Evolutionary conservation across 2,888 invertebrate species (phyloP).

Genomic region (Nymphalis c-album): DNA sequence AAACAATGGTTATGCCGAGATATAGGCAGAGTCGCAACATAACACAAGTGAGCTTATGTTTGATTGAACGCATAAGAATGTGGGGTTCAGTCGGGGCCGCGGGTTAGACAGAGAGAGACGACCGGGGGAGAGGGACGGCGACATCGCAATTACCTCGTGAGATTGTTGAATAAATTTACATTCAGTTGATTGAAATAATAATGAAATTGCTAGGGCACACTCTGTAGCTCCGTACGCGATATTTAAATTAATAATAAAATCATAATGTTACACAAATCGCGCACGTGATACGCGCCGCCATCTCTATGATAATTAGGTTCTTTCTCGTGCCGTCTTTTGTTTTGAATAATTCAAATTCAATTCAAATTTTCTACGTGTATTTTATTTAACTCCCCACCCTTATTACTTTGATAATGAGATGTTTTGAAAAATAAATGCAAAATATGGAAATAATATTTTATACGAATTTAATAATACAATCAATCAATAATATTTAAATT

Average conservation of each 20-base stretch:
- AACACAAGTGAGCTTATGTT: constrained; percentile 63
- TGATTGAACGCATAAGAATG: constrained; percentile 80
- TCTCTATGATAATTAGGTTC: constrained; percentile 71
- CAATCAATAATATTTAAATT: no score
- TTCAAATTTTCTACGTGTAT: constrained; percentile 43
- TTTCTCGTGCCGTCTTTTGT: constrained; percentile 53
- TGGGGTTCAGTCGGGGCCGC: constrained; percentile 59
- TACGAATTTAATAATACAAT: no score
- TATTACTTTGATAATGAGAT: constrained; percentile 31
- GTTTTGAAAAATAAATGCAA: constrained; percentile 12
- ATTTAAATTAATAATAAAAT: constrained; percentile 81
- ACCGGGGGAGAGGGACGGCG: constrained; percentile 53
- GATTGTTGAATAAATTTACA: constrained; percentile 82
- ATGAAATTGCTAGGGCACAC: constrained; percentile 79
- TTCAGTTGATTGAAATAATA: constrained; percentile 82
- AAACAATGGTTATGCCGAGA: constrained; percentile 59
- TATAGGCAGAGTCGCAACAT: constrained; percentile 53
- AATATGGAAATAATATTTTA: no score
- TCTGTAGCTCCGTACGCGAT: constrained; percentile 72
- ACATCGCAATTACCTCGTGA: constrained; percentile 79
- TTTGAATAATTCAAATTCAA: constrained; percentile 56
- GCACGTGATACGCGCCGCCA: constrained; percentile 59
- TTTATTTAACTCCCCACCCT: constrained; percentile 33
- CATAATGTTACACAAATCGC: constrained; percentile 76
- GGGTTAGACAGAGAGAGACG: constrained; percentile 48